Base-by-base conservation (phyloP, 1,140 invertebrate species). In the Drosophila melanogaster region DNA sequence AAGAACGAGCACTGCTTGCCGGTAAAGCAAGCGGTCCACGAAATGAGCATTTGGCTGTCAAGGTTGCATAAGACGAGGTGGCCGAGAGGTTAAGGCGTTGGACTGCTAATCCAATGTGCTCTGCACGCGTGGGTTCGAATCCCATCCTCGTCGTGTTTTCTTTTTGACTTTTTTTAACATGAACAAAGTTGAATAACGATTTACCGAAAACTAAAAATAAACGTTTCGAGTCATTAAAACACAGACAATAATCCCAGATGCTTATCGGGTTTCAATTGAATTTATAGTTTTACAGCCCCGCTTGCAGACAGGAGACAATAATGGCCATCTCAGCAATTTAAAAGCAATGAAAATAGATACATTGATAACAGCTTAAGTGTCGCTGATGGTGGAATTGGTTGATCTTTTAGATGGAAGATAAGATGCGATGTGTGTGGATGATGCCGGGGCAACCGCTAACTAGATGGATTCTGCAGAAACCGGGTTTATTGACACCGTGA, bases 41-140 rank as follows among this genome's bases (percentile, higher is more conserved):
- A 75, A 58, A 33, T 14, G 14, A 66, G 71, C 38, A 47, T 70
- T 38, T 35, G 64, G 50, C 43, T 37, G 35, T 22, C 72, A 56
- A 46, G 61, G 71, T n/a, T 46, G 51, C 72, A 76, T 57, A 12
- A 61, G 95, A 96, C 95, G 95, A 96, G 95, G 95, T 96, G 96
- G 95, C 95, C 95, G 95, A 96, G 96, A 95, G 95, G 95, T 96
- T 96, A 96, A 96, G 96, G 96, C 95, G 95, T 96, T 96, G 95
- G 95, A 96, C 95, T 96, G 95, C 95, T 96, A 95, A 94, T 94
- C 93, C 93, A 93, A 94, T 94, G 93, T 93, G 93, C 93, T 94
- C 93, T 93, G 93, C 96, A 96, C 95, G 95, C 95, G 95, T 96
- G 95, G 95, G 95, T 96, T 96, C 95, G 95, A 96, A 96, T 96